phyloP scores from a whole-genome alignment of 2,113 vertebrate species.

The Hiodon alosoides region DNA sequence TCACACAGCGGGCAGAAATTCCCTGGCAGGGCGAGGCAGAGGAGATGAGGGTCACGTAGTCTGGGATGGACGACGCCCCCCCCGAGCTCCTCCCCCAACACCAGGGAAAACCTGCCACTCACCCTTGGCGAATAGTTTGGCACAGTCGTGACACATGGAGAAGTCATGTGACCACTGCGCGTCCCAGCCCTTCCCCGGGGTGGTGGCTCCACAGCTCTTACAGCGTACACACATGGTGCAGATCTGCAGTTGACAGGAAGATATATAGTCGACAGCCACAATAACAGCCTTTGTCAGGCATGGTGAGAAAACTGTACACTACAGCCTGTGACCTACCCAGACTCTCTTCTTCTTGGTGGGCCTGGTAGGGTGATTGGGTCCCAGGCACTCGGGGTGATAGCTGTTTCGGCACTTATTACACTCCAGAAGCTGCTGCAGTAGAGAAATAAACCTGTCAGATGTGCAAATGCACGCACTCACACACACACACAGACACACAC shows the following conservation, averaged over 20 bases:
- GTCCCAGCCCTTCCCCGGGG: conserved; percentile 94
- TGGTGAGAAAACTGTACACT: conserved; percentile 2
- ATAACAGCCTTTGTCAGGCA: neutral
- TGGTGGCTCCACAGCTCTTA: conserved; percentile 94
- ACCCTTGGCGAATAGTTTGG: conserved; percentile 98
- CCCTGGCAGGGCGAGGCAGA: conserved; percentile 57
- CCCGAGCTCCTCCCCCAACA: neutral
- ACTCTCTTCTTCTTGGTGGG: conserved; percentile 98
- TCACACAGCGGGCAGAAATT: conserved; percentile 95
- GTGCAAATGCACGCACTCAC: too few species aligned
- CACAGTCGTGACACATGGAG: conserved; percentile 96
- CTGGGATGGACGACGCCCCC: neutral
- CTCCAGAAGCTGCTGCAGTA: conserved; percentile 82
- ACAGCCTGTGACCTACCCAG: conserved; percentile 70
- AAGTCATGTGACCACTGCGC: conserved; percentile 99
- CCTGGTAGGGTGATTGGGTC: conserved; percentile 94
- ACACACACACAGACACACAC: too few species aligned
- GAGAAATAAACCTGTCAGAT: neutral
- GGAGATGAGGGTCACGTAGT: neutral
- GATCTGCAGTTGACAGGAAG: conserved; percentile 62
- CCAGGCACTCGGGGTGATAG: conserved; percentile 99
- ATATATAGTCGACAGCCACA: neutral
- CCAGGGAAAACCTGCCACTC: neutral
- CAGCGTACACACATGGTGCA: conserved; percentile 96
- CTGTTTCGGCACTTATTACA: conserved; percentile 99